Percentiles rank a stretch among this genome's conserved stretches.
Conservation (phyloP, 2,113 vertebrate species). For the Symphodus melops region DNA sequence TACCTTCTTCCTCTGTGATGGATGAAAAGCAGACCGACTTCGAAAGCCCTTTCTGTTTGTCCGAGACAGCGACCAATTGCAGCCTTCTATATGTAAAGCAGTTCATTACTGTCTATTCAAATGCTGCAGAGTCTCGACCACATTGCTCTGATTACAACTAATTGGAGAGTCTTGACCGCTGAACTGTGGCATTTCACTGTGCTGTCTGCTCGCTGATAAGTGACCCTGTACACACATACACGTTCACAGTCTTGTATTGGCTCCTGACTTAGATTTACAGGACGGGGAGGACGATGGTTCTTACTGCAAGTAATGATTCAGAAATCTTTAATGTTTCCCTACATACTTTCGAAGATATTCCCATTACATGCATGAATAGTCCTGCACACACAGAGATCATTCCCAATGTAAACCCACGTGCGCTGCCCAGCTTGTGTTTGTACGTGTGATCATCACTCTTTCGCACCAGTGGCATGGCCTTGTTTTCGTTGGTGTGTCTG, state of each 20-base stretch:
- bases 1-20: slow-evolving; percentile 9
- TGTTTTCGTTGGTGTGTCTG: slow-evolving; percentile 21
- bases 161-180: slow-evolving; percentile 51
- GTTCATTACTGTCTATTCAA: slow-evolving; percentile 50
- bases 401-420: slow-evolving; percentile 33
- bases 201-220: slow-evolving; percentile 29
- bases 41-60: not conserved
- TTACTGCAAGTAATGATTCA: not conserved
- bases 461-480: slow-evolving; percentile 26
- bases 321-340: not conserved
- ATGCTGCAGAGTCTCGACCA: slow-evolving; percentile 17
- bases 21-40: slow-evolving; percentile 5
- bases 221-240: slow-evolving; percentile 1
- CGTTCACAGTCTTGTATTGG: not conserved
- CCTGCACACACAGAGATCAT: not conserved
- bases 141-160: slow-evolving; percentile 53
- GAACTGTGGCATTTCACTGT: slow-evolving; percentile 45
- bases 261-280: slow-evolving; percentile 2
- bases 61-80: not conserved
- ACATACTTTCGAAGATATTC: slow-evolving; percentile 4
- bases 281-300: not conserved
- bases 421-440: slow-evolving; percentile 31
- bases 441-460: slow-evolving; percentile 40
- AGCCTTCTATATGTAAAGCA: slow-evolving; percentile 37
- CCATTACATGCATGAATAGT: not conserved